A percentile compares a stretch with the other conserved stretches of the same genome.
Evolutionary conservation across 2,113 vertebrate species (phyloP).

Genomic region (Chloropsis hardwickii): DNA sequence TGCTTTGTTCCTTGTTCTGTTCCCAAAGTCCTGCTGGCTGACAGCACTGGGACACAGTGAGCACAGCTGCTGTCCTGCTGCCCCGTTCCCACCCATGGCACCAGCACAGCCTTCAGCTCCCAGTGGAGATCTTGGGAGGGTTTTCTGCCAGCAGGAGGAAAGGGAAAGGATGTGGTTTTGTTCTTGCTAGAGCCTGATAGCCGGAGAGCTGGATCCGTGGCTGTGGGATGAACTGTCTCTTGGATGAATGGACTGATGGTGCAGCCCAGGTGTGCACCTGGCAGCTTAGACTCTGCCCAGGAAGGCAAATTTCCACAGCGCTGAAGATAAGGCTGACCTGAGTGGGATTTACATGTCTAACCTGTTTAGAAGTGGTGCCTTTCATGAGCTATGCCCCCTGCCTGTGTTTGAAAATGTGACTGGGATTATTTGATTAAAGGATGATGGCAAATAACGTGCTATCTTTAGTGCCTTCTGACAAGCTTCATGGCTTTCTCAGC

Average conservation of each 20-base stretch:
- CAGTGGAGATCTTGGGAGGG: background rate
- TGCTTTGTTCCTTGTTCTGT: background rate
- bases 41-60: background rate
- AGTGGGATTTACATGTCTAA: background rate
- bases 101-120: background rate
- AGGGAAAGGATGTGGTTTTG: background rate
- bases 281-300: background rate
- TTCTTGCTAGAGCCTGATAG: background rate
- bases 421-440: background rate
- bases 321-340: background rate
- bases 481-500: background rate
- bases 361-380: background rate
- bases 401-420: background rate
- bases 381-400: background rate
- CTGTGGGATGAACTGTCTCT: background rate
- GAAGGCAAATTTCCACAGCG: background rate
- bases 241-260: background rate
- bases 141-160: background rate
- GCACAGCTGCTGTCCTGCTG: background rate
- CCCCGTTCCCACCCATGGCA: background rate
- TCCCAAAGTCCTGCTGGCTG: background rate
- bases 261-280: background rate
- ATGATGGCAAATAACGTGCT: background rate
- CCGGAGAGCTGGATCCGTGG: background rate
- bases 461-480: conserved; percentile 43